Base-by-base conservation (phyloP, 2,797 vertebrate species). In the Discoglossus pictus region DNA sequence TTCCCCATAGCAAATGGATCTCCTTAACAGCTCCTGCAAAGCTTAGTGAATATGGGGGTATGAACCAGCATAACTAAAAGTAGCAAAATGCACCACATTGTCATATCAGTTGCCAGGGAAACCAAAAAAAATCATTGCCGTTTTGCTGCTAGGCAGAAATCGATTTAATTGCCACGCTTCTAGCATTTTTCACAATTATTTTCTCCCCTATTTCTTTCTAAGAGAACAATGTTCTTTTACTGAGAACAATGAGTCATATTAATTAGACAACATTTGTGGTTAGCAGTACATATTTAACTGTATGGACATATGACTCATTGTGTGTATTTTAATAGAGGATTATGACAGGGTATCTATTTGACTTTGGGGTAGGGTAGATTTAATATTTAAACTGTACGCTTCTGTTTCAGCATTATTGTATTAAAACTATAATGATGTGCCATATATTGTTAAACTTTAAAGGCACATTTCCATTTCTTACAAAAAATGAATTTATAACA, bases 81-180 rank as follows among this genome's bases (percentile, higher is more conserved):
- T 67, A 40, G n/a, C 16, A 42, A 17, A 50, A 38, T 67, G 24
- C 23, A 35, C 20, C 3, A 42, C 34, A 20, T 46, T 70, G 51
- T 47, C 59, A 55, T 55, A 56, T 55, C 16, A n/a, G 56, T 68
- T 68, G 50, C 40, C 66, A 63, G 34, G 51, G 42, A 62, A 48
- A 70, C 42, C 2, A 15, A 63, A 67, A n/a, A 68, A 55, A 55
- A 62, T 55, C 24, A 60, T 74, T 73, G 80, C 73, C 72, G 79
- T 85, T 79, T 78, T 63, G 65, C 80, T 55, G 68, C 65, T 72
- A 84, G 78, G 75, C 79, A 81, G 80, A 84, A 80, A 74, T 71
- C 74, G 17, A 72, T 82, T 74, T 88, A 85, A 88, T 84, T 86
- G 82, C 82, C 78, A 62, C 75, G 65, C 74, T 76, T 65, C 75